Percentiles rank a stretch among this genome's conserved stretches.
phyloP scores from a whole-genome alignment of 1,140 invertebrate species.

The Sogatella furcifera region DNA sequence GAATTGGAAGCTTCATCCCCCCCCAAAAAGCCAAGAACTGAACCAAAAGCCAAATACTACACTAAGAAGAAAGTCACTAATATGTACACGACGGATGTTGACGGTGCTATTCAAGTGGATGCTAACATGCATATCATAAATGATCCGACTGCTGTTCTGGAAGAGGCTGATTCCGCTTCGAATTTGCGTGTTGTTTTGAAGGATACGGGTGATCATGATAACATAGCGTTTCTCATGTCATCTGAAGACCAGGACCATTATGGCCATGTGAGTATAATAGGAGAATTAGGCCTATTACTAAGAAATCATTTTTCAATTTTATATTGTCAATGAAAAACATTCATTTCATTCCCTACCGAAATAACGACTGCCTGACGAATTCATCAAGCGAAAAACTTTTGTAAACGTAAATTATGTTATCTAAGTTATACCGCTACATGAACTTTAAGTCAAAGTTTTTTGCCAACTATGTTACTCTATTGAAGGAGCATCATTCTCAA shows the following conservation, averaged over 20 bases:
- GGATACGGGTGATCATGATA: constrained; percentile 5
- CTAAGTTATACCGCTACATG: too few relatives aligned
- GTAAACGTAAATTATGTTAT: too few relatives aligned
- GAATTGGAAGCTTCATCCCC: constrained; percentile 32
- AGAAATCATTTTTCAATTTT: too few relatives aligned
- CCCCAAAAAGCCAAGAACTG: background rate
- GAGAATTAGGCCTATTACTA: too few relatives aligned
- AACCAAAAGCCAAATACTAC: constrained; percentile 34
- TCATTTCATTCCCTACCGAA: too few relatives aligned
- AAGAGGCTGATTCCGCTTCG: constrained; percentile 27
- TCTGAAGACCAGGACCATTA: background rate
- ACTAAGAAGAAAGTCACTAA: constrained; percentile 30
- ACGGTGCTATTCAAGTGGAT: constrained; percentile 38
- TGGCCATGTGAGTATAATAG: background rate
- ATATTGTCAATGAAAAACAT: too few relatives aligned
- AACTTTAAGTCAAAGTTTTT: too few relatives aligned
- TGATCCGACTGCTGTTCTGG: constrained; percentile 31
- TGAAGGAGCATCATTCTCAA: too few relatives aligned
- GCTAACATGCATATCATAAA: constrained; percentile 35
- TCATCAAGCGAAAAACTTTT: too few relatives aligned
- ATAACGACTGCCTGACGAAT: too few relatives aligned
- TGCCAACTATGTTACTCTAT: too few relatives aligned
- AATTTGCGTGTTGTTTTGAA: constrained; percentile 33
- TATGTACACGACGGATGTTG: constrained; percentile 36
- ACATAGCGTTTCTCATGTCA: background rate